Evolutionary conservation across 1,140 invertebrate species (phyloP).

Genomic region (Drosophila serrata): DNA sequence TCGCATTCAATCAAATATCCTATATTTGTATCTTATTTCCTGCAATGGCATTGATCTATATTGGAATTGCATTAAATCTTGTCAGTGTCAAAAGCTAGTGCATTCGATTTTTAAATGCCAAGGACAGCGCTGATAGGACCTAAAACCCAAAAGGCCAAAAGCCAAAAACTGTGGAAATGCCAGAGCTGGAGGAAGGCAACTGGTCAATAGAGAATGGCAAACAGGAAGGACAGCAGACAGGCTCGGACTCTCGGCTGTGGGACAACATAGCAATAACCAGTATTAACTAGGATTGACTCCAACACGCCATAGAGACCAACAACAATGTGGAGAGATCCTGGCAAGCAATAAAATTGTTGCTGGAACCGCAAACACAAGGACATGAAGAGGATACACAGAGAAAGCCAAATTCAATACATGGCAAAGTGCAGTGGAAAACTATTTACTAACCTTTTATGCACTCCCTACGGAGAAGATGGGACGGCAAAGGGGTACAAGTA

Average conservation of each 20-base stretch:
- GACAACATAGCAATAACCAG: slow-evolving; percentile 52
- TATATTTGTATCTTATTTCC: background rate
- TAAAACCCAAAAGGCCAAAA: slow-evolving; percentile 38
- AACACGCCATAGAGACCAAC: slow-evolving; percentile 22
- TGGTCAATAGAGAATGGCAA: slow-evolving; percentile 29
- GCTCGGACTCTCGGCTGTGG: slow-evolving; percentile 7
- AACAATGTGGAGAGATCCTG: slow-evolving; percentile 8
- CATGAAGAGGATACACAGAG: slow-evolving; percentile 1
- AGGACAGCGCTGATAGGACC: slow-evolving; percentile 42
- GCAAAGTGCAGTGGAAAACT: slow-evolving; percentile 29
- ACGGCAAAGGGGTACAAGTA: slow-evolving; percentile 39
- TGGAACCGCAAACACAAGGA: slow-evolving; percentile 36
- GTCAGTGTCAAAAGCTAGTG: slow-evolving; percentile 19
- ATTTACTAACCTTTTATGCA: slow-evolving; percentile 47
- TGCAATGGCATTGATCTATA: slow-evolving; percentile 19
- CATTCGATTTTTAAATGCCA: slow-evolving; percentile 57
- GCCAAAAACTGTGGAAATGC: slow-evolving; percentile 60
- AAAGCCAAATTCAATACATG: slow-evolving; percentile 17
- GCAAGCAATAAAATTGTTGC: slow-evolving; percentile 53
- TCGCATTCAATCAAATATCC: background rate
- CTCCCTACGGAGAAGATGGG: slow-evolving; percentile 7
- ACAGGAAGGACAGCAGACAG: slow-evolving; percentile 23
- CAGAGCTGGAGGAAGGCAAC: slow-evolving; percentile 64
- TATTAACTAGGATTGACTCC: slow-evolving; percentile 54
- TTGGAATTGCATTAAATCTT: slow-evolving; percentile 39